Conservation (phyloP, 2,113 vertebrate genomes). For the Oxyura jamaicensis region DNA sequence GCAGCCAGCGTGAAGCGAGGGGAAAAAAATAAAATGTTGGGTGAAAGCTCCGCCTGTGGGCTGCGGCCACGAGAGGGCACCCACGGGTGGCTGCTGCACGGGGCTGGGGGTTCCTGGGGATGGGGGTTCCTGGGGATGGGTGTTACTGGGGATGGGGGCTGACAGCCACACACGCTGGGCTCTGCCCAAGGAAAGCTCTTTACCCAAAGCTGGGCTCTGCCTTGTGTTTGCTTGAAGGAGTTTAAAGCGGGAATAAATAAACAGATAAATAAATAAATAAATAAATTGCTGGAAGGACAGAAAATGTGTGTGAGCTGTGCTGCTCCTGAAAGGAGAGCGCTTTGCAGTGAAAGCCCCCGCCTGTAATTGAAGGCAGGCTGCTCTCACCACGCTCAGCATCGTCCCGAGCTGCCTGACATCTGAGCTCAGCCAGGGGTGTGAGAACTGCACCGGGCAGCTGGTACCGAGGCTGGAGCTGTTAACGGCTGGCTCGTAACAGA, state of each 20-base stretch:
- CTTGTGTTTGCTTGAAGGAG: not conserved
- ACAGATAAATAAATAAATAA: too few species aligned
- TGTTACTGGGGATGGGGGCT: not conserved
- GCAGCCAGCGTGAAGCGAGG: fast-evolving
- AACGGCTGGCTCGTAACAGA: not conserved
- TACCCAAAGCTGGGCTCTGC: not conserved
- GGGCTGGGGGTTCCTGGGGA: not conserved
- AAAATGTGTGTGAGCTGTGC: not conserved
- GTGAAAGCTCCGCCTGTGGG: not conserved
- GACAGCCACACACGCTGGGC: not conserved
- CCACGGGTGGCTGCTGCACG: not conserved
- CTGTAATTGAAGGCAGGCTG: not conserved
- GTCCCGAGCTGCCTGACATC: fast-evolving
- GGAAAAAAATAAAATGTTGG: fast-evolving
- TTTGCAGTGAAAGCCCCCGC: not conserved
- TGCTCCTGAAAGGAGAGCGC: not conserved
- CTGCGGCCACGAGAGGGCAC: conserved; percentile 21
- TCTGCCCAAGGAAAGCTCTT: not conserved
- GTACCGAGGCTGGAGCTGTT: fast-evolving
- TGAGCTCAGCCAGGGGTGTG: not conserved
- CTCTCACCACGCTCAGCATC: fast-evolving
- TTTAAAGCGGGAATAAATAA: not conserved
- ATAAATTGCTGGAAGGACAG: not conserved
- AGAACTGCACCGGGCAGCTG: fast-evolving
- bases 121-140: not conserved